Evolutionary conservation across 2,113 vertebrate species (phyloP), one percentile per base, ranked within the genome.

Genomic region (Halcyon senegalensis): DNA sequence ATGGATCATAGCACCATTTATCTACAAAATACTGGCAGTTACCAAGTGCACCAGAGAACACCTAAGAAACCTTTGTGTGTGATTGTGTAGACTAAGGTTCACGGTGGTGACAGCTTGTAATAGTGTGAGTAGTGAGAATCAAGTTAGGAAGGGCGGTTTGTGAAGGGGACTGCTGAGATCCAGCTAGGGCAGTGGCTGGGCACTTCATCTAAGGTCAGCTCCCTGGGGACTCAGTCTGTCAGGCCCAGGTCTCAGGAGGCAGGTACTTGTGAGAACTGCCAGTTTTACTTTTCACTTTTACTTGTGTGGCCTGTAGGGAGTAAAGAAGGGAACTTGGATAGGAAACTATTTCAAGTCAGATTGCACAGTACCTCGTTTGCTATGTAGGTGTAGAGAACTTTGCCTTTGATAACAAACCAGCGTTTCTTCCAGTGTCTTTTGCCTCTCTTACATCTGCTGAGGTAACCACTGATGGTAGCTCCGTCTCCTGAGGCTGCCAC

Each of bases 361-460:
- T 19, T 77, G 46, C 55, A 88, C 70, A 67, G 75, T 99, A 99
- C 99, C 99, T 99, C 99, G 2, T 98, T 98, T 92, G 98, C 98
- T 92, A 96, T 90, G 97, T 99, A 99, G 97, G 99, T 99, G 98
- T 99, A 99, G 96, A 99, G 99, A 92, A 99, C 99, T 98, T 99
- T 99, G 98, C 99, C 99, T 98, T 99, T 99, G 96, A 99, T 98
- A 88, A 99, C 99, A 95, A 99, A 99, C 99, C 99, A 99, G 83
- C 99, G 98, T 94, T 98, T 99, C 98, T 99, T 99, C 99, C 99
- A 99, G 97, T 98, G 99, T 94, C 98, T 98, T 98, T 98, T 99
- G 98, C 98, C 99, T 93, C 98, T 98, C 98, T 99, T 99, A 78
- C 98, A 99, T 89, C 99, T 98, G 96, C 98, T 98, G 72, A 99